A percentile compares a stretch with the other conserved stretches of the same genome.
Conservation (phyloP, 2,113 vertebrate species). For the Microtus pennsylvanicus region DNA sequence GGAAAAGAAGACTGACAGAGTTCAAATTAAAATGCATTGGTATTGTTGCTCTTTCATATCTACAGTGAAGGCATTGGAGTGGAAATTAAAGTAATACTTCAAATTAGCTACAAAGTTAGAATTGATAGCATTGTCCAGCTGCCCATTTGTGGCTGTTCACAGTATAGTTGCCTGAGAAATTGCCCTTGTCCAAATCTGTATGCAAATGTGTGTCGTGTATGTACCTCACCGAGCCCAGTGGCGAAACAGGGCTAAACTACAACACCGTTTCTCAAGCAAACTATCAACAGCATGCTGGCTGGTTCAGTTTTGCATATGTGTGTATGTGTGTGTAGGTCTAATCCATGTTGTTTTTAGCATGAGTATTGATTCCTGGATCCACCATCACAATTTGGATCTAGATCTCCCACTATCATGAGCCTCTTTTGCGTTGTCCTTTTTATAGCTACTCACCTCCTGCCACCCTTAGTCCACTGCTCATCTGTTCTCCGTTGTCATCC, state of each 20-base stretch:
- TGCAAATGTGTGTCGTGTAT: neutral
- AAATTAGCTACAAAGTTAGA: neutral
- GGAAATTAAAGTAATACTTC: constrained; percentile 30
- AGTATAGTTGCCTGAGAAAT: constrained; percentile 15
- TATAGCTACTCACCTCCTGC: neutral
- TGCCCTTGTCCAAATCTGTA: neutral
- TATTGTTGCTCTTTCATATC: neutral
- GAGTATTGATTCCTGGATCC: neutral
- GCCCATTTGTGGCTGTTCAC: neutral
- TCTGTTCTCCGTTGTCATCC: neutral
- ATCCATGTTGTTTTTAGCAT: neutral
- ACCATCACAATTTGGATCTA: neutral
- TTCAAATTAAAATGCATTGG: neutral
- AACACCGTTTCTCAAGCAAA: neutral
- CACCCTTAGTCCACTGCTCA: neutral
- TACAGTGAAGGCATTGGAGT: neutral
- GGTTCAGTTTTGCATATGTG: neutral
- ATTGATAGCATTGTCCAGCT: neutral
- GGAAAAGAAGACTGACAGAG: constrained; percentile 16
- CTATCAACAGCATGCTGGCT: neutral
- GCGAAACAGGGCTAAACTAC: neutral
- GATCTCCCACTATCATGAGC: neutral
- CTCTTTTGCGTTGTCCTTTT: neutral
- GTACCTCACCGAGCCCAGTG: neutral
- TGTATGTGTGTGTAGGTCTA: neutral